Evolutionary conservation across 2,888 invertebrate genomes (phyloP).

Genomic region (Drosophila cognata): DNA sequence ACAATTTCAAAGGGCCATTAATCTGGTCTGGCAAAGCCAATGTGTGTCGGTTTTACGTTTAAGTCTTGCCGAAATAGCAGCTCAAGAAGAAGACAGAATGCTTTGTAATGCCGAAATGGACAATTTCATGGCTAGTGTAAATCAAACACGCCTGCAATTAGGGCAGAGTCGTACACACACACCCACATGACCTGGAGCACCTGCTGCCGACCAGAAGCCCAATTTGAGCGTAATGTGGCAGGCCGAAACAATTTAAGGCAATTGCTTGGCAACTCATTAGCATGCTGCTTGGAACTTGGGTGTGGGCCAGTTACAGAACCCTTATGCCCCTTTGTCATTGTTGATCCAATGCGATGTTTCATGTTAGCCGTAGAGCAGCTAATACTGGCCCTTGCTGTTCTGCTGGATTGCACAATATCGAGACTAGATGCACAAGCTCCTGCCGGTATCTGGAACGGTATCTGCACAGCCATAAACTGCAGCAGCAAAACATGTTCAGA

Average conservation of each 20-base stretch:
- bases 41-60: constrained; percentile 67
- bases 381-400: constrained; percentile 54
- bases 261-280: constrained; percentile 73
- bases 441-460: constrained; percentile 48
- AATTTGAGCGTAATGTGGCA: constrained; percentile 44
- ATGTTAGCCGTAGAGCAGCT: constrained; percentile 38
- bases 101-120: constrained; percentile 69
- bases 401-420: constrained; percentile 19
- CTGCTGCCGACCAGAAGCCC: constrained; percentile 29
- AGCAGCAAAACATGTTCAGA: constrained; percentile 46
- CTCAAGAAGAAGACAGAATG: constrained; percentile 53
- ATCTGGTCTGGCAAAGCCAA: constrained; percentile 53
- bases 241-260: constrained; percentile 66
- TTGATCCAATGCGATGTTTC: constrained; percentile 41
- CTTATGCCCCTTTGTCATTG: constrained; percentile 12
- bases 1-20: constrained; percentile 66
- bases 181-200: constrained; percentile 17
- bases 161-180: constrained; percentile 12
- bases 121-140: constrained; percentile 77
- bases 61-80: constrained; percentile 13
- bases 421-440: constrained; percentile 8
- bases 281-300: constrained; percentile 55
- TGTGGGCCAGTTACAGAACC: not conserved
- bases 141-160: constrained; percentile 79
- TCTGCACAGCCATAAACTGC: constrained; percentile 68